These are phyloP conservation scores for Phoronis australis DNA, from an alignment of 2,888 invertebrate species.

Conservation along the genomic window DNA sequence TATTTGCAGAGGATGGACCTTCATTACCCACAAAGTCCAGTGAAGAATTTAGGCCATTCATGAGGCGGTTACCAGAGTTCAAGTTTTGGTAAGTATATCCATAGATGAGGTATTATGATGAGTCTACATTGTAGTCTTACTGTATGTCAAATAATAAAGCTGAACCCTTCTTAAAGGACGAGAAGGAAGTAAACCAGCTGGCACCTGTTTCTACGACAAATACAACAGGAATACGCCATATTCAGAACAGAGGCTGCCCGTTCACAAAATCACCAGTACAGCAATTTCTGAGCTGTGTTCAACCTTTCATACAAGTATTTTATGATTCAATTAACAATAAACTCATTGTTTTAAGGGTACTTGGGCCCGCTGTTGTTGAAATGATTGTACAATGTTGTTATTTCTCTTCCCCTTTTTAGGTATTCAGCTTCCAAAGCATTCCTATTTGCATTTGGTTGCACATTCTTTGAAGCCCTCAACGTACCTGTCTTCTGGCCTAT, in stretches of 20 bases:
- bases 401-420: too few relatives aligned
- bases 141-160: too few relatives aligned
- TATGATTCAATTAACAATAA: neutral
- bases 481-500: slow-evolving; percentile 99
- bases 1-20: slow-evolving; percentile 71
- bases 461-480: slow-evolving; percentile 96
- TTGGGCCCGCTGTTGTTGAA: neutral
- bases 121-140: too few relatives aligned
- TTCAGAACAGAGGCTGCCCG: too few relatives aligned
- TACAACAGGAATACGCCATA: too few relatives aligned
- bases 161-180: too few relatives aligned
- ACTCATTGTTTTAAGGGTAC: neutral
- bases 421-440: slow-evolving; percentile 94
- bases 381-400: slow-evolving; percentile 3
- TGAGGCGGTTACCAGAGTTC: slow-evolving; percentile 92
- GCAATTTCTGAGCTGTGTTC: too few relatives aligned
- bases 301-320: too few relatives aligned
- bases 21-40: slow-evolving; percentile 89
- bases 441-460: slow-evolving; percentile 80
- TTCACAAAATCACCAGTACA: too few relatives aligned
- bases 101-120: too few relatives aligned
- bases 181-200: too few relatives aligned
- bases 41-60: slow-evolving; percentile 98
- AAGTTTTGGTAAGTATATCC: slow-evolving; percentile 92
- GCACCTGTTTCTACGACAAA: too few relatives aligned